Percentiles rank a stretch among this genome's conserved stretches.
Conservation (phyloP, 2,797 vertebrate genomes). For the Darevskia nairensis region DNA sequence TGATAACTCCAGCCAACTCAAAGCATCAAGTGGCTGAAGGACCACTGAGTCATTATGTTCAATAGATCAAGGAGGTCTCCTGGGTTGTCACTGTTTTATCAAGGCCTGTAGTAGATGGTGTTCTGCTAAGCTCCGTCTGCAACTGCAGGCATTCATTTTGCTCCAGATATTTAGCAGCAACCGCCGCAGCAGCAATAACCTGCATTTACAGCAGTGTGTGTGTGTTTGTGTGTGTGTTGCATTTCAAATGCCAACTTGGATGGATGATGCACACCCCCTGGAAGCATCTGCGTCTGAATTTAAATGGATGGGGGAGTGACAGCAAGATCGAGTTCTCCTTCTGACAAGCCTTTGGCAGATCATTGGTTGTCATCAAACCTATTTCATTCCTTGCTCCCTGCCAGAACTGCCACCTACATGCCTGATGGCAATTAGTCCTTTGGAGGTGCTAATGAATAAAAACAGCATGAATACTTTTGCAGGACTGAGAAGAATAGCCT, state of each 20-base stretch:
- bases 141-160: slow-evolving; percentile 6
- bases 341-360: slow-evolving; percentile 83
- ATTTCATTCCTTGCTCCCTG: slow-evolving; percentile 81
- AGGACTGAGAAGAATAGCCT: slow-evolving; percentile 75
- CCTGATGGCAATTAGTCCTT: slow-evolving; percentile 86
- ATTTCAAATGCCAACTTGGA: slow-evolving; percentile 74
- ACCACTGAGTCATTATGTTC: fast-evolving
- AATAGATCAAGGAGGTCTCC: fast-evolving
- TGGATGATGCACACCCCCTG: slow-evolving; percentile 71
- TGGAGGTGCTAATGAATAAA: slow-evolving; percentile 84
- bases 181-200: not conserved
- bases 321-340: slow-evolving; percentile 78
- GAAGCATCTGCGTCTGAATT: slow-evolving; percentile 84
- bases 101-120: not conserved
- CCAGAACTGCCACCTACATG: slow-evolving; percentile 84
- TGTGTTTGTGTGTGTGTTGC: slow-evolving; percentile 61
- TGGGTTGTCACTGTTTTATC: not conserved
- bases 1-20: not conserved
- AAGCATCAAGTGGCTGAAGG: not conserved
- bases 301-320: slow-evolving; percentile 83
- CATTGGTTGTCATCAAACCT: slow-evolving; percentile 83
- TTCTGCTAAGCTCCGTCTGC: not conserved
- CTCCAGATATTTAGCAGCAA: slow-evolving; percentile 31
- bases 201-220: slow-evolving; percentile 46
- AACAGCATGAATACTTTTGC: slow-evolving; percentile 73